A percentile compares a stretch with the other conserved stretches of the same genome.
Evolutionary conservation across 2,888 invertebrate genomes (phyloP).

Genomic region (Synanthedon andrenaeformis): DNA sequence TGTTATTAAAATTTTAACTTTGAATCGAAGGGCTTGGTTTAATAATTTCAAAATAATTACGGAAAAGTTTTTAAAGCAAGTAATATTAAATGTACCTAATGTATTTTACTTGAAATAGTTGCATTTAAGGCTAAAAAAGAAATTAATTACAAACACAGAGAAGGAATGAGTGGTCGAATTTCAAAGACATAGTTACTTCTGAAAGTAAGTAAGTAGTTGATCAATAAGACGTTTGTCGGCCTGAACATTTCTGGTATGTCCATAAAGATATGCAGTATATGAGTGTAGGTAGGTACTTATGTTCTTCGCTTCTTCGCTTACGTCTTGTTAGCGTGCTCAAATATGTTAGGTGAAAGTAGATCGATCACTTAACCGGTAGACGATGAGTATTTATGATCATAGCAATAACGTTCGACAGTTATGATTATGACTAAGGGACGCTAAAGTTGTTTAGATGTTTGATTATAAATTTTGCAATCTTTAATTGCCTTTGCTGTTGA

Average conservation of each 20-base stretch:
- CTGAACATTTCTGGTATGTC: neutral
- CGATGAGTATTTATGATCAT: conserved; percentile 8
- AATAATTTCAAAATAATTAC: no score
- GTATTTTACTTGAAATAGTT: no score
- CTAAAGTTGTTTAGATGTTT: neutral
- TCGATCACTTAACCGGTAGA: conserved; percentile 6
- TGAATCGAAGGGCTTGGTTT: no score
- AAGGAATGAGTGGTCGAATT: no score
- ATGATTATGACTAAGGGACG: conserved; percentile 2
- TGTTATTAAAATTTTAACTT: no score
- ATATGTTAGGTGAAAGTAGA: conserved; percentile 4
- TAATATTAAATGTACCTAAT: no score
- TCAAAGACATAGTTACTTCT: no score
- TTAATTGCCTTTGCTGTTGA: no score
- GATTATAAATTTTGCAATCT: neutral
- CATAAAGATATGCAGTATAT: neutral
- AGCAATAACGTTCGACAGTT: conserved; percentile 7
- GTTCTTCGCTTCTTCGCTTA: neutral
- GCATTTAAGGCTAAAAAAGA: no score
- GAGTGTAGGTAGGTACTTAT: neutral
- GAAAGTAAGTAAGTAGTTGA: neutral
- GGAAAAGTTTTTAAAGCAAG: no score
- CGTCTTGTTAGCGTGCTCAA: neutral
- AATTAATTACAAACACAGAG: no score
- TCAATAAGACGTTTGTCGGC: neutral